Percentiles rank a stretch among this genome's conserved stretches.
Conservation (phyloP, 2,113 vertebrate genomes). For the Forbesichthys papilliferus region DNA sequence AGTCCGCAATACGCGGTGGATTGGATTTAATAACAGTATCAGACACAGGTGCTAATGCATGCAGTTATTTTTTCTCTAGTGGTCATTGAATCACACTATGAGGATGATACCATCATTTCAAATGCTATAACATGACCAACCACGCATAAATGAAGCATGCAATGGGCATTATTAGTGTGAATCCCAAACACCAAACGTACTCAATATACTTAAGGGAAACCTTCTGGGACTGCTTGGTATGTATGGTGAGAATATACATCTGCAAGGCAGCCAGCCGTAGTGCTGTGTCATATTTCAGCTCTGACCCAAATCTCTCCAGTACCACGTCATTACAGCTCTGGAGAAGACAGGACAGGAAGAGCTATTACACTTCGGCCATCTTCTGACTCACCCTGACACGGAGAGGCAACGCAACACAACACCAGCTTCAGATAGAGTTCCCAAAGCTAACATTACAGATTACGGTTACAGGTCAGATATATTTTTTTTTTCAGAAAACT, state of each 20-base stretch:
- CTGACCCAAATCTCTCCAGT: constrained; percentile 93
- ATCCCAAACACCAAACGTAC: constrained; percentile 78
- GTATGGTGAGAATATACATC: constrained; percentile 97
- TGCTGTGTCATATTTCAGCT: constrained; percentile 96
- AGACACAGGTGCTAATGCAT: no score
- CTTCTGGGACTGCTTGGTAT: constrained; percentile 96
- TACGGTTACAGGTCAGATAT: not conserved
- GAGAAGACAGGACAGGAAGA: constrained; percentile 23
- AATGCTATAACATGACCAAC: not conserved
- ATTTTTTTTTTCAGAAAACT: not conserved
- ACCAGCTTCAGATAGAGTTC: not conserved
- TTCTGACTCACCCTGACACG: constrained; percentile 13
- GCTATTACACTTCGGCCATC: constrained; percentile 26
- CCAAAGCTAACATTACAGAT: not conserved
- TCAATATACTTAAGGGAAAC: constrained; percentile 98
- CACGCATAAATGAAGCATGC: not conserved
- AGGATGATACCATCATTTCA: not conserved
- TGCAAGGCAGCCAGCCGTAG: constrained; percentile 92
- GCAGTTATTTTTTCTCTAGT: not conserved
- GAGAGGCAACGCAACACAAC: constrained; percentile 20
- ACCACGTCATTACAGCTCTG: constrained; percentile 98
- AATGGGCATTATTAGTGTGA: not conserved
- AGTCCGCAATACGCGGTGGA: not conserved
- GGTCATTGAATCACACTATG: no score
- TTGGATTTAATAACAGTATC: no score